A percentile compares a stretch with the other conserved stretches of the same genome.
Evolutionary conservation across 37 sponge, comb jelly and placozoan species (phyloP).

Genomic region (Petrosia ficiformis): DNA sequence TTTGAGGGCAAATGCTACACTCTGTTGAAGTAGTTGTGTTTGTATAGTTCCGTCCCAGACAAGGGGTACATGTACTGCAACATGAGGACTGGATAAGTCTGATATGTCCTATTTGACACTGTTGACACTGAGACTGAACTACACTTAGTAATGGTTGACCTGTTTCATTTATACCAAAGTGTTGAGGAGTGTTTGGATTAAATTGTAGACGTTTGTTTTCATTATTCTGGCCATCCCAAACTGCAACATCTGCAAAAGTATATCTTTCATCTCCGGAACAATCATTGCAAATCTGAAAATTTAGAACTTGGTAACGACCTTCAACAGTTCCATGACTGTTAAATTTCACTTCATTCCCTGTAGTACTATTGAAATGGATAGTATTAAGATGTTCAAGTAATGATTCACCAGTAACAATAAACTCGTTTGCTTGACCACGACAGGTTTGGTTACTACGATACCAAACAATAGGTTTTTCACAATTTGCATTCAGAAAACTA

Average conservation of each 20-base stretch:
- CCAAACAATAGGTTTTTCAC: conserved; percentile 30
- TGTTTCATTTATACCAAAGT: conserved; percentile 27
- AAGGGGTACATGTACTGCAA: no score
- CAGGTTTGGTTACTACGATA: conserved; percentile 25
- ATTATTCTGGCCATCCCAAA: conserved; percentile 21
- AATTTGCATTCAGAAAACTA: conserved; percentile 46
- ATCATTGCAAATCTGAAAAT: conserved; percentile 14
- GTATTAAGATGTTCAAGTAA: conserved; percentile 28
- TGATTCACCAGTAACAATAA: conserved; percentile 19
- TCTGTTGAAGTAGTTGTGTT: no score
- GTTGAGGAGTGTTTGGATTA: neutral
- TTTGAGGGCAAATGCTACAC: conserved; percentile 35
- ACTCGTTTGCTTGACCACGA: conserved; percentile 7
- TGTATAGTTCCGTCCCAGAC: no score
- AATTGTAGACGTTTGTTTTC: neutral
- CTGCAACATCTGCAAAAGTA: conserved; percentile 13
- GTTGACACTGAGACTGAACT: conserved; percentile 1
- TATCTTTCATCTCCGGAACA: neutral
- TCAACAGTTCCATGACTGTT: conserved; percentile 28
- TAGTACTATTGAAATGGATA: conserved; percentile 38
- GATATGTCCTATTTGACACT: neutral
- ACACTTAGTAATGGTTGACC: neutral
- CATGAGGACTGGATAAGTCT: conserved; percentile 22
- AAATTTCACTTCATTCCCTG: conserved; percentile 27
- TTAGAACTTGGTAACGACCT: conserved; percentile 27